Percentiles rank a stretch among this genome's conserved stretches.
Conservation (phyloP, 2,888 invertebrate genomes). For the Leucozona laternaria region DNA sequence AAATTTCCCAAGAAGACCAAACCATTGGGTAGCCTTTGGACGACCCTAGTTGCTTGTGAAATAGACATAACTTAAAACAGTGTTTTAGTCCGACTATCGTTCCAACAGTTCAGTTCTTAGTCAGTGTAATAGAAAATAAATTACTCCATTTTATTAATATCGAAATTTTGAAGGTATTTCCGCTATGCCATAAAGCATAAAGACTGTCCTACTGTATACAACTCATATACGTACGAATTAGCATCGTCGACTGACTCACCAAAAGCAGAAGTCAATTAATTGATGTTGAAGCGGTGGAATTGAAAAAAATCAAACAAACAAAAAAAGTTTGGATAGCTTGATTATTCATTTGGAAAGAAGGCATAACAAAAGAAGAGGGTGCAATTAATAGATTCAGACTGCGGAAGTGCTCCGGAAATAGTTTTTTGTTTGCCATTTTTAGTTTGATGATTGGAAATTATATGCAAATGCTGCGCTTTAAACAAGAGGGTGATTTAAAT, state of each 20-base stretch:
- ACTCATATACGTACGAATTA: background rate
- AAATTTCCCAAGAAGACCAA: too few species aligned
- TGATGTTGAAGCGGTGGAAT: slow-evolving; percentile 40
- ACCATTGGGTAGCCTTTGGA: too few species aligned
- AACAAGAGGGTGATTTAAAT: background rate
- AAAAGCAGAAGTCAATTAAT: slow-evolving; percentile 26
- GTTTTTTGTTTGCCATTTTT: background rate
- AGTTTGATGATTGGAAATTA: background rate
- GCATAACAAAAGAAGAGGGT: slow-evolving; percentile 19
- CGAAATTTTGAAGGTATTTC: background rate
- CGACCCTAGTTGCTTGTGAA: too few species aligned
- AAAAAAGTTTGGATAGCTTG: background rate
- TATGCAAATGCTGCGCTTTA: background rate
- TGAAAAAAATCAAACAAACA: background rate
- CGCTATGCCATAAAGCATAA: background rate
- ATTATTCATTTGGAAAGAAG: slow-evolving; percentile 11
- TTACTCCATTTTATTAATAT: too few species aligned
- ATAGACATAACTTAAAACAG: too few species aligned
- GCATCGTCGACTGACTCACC: background rate
- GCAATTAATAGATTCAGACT: slow-evolving; percentile 18
- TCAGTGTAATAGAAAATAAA: too few species aligned
- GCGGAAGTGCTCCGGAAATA: slow-evolving; percentile 28
- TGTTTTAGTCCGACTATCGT: too few species aligned
- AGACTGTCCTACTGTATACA: background rate
- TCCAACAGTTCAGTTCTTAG: too few species aligned